Evolutionary conservation across 2,888 invertebrate species (phyloP).

Genomic region (Lasioglossum figueresi): DNA sequence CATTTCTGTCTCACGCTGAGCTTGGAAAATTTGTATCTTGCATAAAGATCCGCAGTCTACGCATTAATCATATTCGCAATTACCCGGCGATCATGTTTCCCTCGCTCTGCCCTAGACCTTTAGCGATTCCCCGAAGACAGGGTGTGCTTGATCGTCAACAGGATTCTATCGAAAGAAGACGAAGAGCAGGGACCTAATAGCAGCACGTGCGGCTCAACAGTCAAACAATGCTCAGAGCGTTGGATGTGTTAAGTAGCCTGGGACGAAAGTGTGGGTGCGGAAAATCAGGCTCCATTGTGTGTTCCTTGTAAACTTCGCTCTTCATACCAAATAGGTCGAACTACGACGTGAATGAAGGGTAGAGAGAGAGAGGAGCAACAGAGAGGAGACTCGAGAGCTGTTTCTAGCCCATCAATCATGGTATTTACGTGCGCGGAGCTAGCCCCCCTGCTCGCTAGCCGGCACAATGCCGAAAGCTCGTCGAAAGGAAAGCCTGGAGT

Average conservation of each 20-base stretch:
- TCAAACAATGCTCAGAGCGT: conserved; percentile 66
- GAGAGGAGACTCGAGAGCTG: conserved; percentile 69
- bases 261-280: conserved; percentile 47
- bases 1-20: too few species aligned
- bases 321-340: conserved; percentile 44
- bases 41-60: too few species aligned
- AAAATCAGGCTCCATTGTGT: conserved; percentile 71
- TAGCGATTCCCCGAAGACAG: neutral
- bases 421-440: conserved; percentile 73
- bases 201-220: conserved; percentile 60
- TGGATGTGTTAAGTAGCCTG: conserved; percentile 66
- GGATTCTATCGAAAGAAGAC: conserved; percentile 13
- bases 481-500: conserved; percentile 69
- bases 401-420: conserved; percentile 79
- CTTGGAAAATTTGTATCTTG: too few species aligned
- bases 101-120: too few species aligned
- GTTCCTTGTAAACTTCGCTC: conserved; percentile 71
- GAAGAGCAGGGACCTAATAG: conserved; percentile 19
- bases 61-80: neutral
- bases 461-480: conserved; percentile 72
- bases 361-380: conserved; percentile 23
- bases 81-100: neutral
- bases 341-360: conserved; percentile 29
- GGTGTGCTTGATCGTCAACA: neutral
- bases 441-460: conserved; percentile 54